Base-by-base conservation (phyloP, 2,797 vertebrate species). In the Amphiprion clarkii region DNA sequence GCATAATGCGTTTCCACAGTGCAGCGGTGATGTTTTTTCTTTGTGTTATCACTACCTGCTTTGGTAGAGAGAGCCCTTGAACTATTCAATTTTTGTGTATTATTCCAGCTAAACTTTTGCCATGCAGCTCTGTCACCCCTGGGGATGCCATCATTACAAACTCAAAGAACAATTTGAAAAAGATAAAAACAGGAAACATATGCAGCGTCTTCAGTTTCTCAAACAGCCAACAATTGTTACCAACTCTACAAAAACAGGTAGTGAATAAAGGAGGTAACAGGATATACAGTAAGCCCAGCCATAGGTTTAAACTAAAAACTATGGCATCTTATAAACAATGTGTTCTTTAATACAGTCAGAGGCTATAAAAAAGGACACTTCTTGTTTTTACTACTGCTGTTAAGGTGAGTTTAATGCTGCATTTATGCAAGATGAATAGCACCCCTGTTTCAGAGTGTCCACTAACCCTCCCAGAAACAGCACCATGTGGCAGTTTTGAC, bases 1-100 rank as follows among this genome's bases (percentile, higher is more conserved):
- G 46, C 77, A 79, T 77, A 65, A 82, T 75, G 46, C 13, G 36
- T 76, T 77, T 75, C 52, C 59, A 42, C 19, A n/a, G 55, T 5
- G 39, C 42, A 58, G 59, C 29, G 14, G 17, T 9, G 4, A 33
- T 23, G 12, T 1, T 14, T 59, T 68, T 61, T 61, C 5, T 51
- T 65, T 44, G 5, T 67, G 67, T 64, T 57, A 63, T 67, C 33
- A 69, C 62, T 59, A 25, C 62, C 56, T 63, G 52, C 52, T 76
- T 57, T 5, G 11, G 25, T 27, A 46, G 46, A 56, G 5, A 19
- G 44, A 54, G 17, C 29, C 21, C 12, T 52, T 52, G 19, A 65
- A 54, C 60, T 63, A 57, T 67, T 80, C 25, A n/a, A 6, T 73
- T 69, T 48, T 33, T 67, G 6, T 48, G 49, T n/a, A 48, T 69